Conservation (phyloP, 2,113 vertebrate species). For the Epinephelus lanceolatus region DNA sequence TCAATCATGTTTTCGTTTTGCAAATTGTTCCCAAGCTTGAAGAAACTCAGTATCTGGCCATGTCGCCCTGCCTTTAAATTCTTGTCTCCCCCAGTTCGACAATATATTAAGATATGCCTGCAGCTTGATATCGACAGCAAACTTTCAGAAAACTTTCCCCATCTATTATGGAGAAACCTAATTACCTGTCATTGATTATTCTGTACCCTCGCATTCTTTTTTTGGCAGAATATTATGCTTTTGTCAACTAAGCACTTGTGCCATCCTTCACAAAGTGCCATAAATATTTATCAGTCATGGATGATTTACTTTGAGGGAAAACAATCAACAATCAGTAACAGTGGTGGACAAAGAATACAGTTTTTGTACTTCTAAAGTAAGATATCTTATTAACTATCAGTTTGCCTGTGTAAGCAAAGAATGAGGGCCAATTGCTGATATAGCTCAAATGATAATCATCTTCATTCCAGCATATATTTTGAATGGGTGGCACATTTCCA, state of each 20-base stretch:
- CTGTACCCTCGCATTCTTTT: not conserved
- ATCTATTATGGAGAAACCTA: no score
- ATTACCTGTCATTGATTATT: no score
- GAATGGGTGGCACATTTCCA: not conserved
- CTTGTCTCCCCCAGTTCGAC: no score
- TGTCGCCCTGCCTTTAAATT: no score
- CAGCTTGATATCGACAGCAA: no score
- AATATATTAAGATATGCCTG: no score
- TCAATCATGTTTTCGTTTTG: not conserved
- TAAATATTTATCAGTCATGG: not conserved
- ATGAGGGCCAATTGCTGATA: not conserved
- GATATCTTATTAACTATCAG: no score
- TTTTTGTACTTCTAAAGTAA: no score
- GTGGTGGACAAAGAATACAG: no score
- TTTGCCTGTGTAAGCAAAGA: no score
- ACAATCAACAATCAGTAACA: not conserved
- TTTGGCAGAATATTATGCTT: not conserved
- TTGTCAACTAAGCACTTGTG: not conserved
- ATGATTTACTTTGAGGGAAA: not conserved
- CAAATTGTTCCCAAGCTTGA: not conserved
- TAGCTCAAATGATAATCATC: not conserved
- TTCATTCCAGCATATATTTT: not conserved
- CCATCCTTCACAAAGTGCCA: not conserved
- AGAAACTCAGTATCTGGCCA: no score
- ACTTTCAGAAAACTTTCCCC: no score